Evolutionary conservation across 2,113 vertebrate species (phyloP), one percentile per base, ranked within the genome.

Genomic region (Mustela lutreola): DNA sequence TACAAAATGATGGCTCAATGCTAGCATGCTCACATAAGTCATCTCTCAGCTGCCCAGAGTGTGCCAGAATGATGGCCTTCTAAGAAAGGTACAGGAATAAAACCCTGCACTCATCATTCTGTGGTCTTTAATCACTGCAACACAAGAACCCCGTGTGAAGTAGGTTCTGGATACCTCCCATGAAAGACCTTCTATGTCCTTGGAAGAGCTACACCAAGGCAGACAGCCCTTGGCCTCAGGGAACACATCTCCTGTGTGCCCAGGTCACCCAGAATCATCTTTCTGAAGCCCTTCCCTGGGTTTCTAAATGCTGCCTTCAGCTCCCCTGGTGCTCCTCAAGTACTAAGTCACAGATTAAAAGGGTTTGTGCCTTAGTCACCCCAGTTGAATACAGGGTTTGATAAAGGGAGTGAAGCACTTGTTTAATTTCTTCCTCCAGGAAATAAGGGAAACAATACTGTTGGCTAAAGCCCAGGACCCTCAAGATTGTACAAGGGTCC

Each of bases 401-500:
- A 84, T 39, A 60, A 67, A 50, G 70, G 87, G 88, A 70, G 11
- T 8, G 58, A 65, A 92, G 73, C 73, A 56, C 78, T 48, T 53
- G 71, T 39, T 45, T 60, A 26, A 50, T 39, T 84, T 93, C 94
- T 73, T 94, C 58, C 33, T 84, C 63, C 36, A 63, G 90, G 71
- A 92, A 79, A 75, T 16, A 79, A 89, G 39, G n/a, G 63, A 21
- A 78, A 75, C 5, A 15, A 33, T 14, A 36, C n/a, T 22, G 28
- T 0, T 76, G 95, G 91, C 65, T 33, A 7, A 36, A 70, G 86
- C 79, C 80, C 53, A 56, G 89, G 36, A 8, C 71, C 45, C 67
- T 75, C 39, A 10, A 78, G 24, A 7, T 12, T 21, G 16, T 21
- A 36, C 65, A 56, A 36, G 63, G 85, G 36, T 33, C 82, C 67